phyloP scores from a whole-genome alignment of 2,888 invertebrate genomes.

The Ganaspis brasiliensis region DNA sequence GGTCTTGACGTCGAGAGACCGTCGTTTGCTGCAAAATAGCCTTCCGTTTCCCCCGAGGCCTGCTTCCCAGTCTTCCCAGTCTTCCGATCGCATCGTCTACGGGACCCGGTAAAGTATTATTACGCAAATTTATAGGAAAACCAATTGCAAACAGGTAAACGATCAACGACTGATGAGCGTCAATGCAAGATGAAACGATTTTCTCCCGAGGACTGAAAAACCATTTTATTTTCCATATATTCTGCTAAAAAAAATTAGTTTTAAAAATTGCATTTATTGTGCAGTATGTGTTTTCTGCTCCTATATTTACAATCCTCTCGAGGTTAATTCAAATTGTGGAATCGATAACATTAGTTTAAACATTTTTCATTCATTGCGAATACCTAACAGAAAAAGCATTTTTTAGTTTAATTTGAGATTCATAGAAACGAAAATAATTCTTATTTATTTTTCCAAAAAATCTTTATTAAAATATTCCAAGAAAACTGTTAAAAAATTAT shows the following conservation, averaged over 20 bases:
- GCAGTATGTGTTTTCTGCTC: background rate
- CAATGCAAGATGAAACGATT: conserved; percentile 26
- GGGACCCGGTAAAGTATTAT: conserved; percentile 43
- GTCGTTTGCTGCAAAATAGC: conserved; percentile 39
- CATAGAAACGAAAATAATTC: too few relatives aligned
- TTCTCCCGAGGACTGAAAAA: conserved; percentile 20
- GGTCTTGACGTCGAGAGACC: background rate
- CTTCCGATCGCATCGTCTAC: conserved; percentile 39
- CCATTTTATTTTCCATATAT: background rate
- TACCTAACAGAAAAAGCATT: too few relatives aligned
- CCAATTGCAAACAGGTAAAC: conserved; percentile 40
- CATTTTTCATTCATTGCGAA: too few relatives aligned
- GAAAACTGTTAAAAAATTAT: too few relatives aligned
- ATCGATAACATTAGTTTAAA: background rate
- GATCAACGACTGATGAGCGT: conserved; percentile 29
- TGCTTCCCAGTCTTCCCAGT: conserved; percentile 33
- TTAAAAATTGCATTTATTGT: background rate
- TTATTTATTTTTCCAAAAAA: too few relatives aligned
- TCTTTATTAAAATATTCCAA: too few relatives aligned
- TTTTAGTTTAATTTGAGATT: too few relatives aligned
- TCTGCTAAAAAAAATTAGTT: background rate
- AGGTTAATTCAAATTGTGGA: background rate
- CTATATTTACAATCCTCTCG: background rate
- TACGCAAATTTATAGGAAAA: conserved; percentile 42
- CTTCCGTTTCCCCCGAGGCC: conserved; percentile 43